Evolutionary conservation across 2,888 invertebrate genomes (phyloP), one percentile per base, ranked within the genome.

Genomic region (Lepidochrysops patricia): DNA sequence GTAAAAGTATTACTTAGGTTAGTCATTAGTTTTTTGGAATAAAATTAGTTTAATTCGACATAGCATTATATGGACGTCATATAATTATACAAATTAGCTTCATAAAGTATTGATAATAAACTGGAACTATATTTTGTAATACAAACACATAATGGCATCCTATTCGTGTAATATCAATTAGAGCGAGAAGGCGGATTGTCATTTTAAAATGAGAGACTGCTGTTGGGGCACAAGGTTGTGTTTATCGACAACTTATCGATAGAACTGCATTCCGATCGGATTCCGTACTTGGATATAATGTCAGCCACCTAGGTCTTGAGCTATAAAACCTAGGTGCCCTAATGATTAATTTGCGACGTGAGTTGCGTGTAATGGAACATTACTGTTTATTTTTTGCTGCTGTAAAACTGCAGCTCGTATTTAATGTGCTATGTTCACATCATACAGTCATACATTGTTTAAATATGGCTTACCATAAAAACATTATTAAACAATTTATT

Each of bases 211-310:
- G 32, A 54, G 32, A 54, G 19, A 54, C 32, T 19, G 9, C 29
- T 29, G 15, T 29, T 15, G 54, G 29, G 27, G 27, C 26, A 52
- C 52, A 52, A 54, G 54, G 54, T 32, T 54, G 54, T 54, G 32
- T 54, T 54, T 54, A 54, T 54, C 54, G 49, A 50, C 49, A 19
- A 15, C 26, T 27, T 52, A 52, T 52, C 52, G 52, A 52, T 29
- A 13, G 52, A 54, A 29, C 32, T 32, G 32, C 54, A 54, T 54
- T 54, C 54, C 54, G 12, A 54, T 54, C 54, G 29, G 29, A 54
- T 54, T 29, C 54, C 54, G 23, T 54, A 32, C 54, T 54, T 54
- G 54, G 54, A 54, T 54, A 54, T 54, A 54, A 54, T 54, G 54
- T 54, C 54, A 54, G 54, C 32, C 52, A 52, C 52, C 54, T 54